Base-by-base conservation (phyloP, 1,140 invertebrate genomes). In the Drosophila tani region DNA sequence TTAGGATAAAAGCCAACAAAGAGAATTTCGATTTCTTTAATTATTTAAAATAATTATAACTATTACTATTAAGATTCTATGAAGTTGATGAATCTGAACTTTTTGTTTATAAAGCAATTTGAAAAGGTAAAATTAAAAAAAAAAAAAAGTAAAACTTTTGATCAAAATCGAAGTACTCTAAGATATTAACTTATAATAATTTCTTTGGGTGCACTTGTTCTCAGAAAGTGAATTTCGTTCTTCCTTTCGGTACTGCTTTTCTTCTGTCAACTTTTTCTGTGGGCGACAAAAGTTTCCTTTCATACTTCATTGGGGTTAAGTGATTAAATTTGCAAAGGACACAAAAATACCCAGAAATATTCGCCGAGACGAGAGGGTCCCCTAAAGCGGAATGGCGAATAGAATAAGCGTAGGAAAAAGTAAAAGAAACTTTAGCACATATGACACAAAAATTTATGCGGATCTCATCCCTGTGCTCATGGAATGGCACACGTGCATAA, bases 221-320 rank as follows among this genome's bases (percentile, higher is more conserved):
- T 7, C 14, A 55, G 21, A 55, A 68, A 49, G 58, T 59, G 75
- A 67, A 35, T 69, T 50, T 50, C 29, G 38, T 27, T 55, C 21
- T 53, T 50, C 14, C 60, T 47, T 56, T 81, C 47, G 41, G 49
- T 75, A 45, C 40, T 49, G 40, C 65, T 51, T 58, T 67, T 64
- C 51, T 57, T 68, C 77, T 62, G 63, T 74, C 67, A 84, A 85
- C 73, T 85, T 84, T 84, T 74, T 57, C 62, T 55, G 55, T 62
- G 55, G 65, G 73, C 46, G 49, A 38, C 46, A 81, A 85, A 85
- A 86, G 43, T 85, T 84, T 84, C 17, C 68, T 83, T 73, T 79
- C 76, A 79, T 85, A 75, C 82, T 86, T 86, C 83, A 85, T 86
- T 86, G 83, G 83, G 83, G 83, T 86, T 86, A 86, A 86, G 83